These are phyloP conservation scores for Ctenochaetus hawaiiensis DNA, from an alignment of 2,797 vertebrate species.

Conservation along the genomic window DNA sequence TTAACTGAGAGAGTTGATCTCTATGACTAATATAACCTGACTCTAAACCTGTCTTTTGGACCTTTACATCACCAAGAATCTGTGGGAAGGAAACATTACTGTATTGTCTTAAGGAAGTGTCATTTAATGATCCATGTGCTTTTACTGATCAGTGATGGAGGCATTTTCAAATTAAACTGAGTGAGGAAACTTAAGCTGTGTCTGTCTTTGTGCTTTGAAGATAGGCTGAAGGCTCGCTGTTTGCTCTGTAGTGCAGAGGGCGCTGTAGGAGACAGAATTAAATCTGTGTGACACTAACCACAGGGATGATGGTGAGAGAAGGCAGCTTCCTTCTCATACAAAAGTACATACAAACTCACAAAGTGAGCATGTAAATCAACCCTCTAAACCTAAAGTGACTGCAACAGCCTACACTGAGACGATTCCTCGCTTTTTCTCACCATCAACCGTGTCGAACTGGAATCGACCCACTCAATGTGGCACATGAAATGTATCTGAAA, in stretches of 20 bases:
- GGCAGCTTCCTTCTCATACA: neutral
- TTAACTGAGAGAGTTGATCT: neutral
- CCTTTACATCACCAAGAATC: neutral
- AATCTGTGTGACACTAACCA: slow-evolving; percentile 13
- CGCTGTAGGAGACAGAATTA: slow-evolving; percentile 2
- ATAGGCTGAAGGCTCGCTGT: neutral
- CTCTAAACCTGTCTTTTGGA: neutral
- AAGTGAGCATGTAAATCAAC: too few relatives aligned
- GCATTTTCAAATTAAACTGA: slow-evolving; percentile 23
- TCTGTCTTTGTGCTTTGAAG: slow-evolving; percentile 2
- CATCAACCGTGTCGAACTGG: slow-evolving; percentile 13
- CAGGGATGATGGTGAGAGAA: neutral
- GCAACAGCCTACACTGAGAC: neutral
- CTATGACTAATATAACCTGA: neutral
- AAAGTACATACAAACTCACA: too few relatives aligned
- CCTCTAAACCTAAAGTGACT: too few relatives aligned
- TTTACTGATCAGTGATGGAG: slow-evolving; percentile 15
- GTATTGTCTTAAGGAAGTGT: neutral
- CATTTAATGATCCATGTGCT: neutral
- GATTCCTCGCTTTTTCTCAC: neutral
- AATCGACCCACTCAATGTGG: slow-evolving; percentile 9
- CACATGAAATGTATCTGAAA: slow-evolving; percentile 56
- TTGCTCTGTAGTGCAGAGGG: neutral
- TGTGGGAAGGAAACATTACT: neutral
- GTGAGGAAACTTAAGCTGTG: slow-evolving; percentile 34